A percentile compares a stretch with the other conserved stretches of the same genome.
These are phyloP conservation scores for Sarcophaga caerulescens DNA, from an alignment of 2,888 invertebrate genomes.

Conservation along the genomic window DNA sequence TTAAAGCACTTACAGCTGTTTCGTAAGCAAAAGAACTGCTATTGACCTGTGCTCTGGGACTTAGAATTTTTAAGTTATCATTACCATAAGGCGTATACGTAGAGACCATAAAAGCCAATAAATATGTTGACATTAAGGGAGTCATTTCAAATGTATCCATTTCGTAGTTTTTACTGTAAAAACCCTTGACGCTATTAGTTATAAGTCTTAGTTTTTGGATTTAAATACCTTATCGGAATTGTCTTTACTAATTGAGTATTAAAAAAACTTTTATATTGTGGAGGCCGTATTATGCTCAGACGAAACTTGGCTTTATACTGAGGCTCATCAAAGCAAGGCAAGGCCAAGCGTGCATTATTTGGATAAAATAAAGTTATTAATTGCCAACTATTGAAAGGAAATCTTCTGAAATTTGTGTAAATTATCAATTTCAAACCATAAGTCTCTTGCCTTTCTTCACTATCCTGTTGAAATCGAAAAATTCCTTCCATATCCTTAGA, in stretches of 20 bases:
- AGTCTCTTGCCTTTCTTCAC: slow-evolving; percentile 64
- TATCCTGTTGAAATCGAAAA: slow-evolving; percentile 72
- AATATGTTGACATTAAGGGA: slow-evolving; percentile 88
- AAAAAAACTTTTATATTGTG: slow-evolving; percentile 75
- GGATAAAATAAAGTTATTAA: slow-evolving; percentile 86
- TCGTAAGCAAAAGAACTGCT: slow-evolving; percentile 85
- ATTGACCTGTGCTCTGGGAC: slow-evolving; percentile 72
- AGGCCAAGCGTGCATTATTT: slow-evolving; percentile 84
- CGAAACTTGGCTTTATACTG: slow-evolving; percentile 86
- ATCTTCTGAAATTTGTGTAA: too few relatives aligned
- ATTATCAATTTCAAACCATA: slow-evolving; percentile 11
- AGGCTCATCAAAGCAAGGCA: slow-evolving; percentile 90
- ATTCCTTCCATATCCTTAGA: slow-evolving; percentile 76
- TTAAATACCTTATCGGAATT: slow-evolving; percentile 69
- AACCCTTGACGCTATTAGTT: neutral
- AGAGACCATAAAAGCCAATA: slow-evolving; percentile 89
- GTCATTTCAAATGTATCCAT: slow-evolving; percentile 78
- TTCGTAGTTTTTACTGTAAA: neutral
- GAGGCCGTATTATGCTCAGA: slow-evolving; percentile 83
- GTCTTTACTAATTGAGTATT: slow-evolving; percentile 72
- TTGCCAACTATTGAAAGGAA: slow-evolving; percentile 75
- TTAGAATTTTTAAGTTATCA: neutral
- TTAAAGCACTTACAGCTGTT: slow-evolving; percentile 67
- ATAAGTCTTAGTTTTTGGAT: neutral
- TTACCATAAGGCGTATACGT: slow-evolving; percentile 68